Conservation (phyloP, 2,888 invertebrate species). For the Odontomyia ornata region DNA sequence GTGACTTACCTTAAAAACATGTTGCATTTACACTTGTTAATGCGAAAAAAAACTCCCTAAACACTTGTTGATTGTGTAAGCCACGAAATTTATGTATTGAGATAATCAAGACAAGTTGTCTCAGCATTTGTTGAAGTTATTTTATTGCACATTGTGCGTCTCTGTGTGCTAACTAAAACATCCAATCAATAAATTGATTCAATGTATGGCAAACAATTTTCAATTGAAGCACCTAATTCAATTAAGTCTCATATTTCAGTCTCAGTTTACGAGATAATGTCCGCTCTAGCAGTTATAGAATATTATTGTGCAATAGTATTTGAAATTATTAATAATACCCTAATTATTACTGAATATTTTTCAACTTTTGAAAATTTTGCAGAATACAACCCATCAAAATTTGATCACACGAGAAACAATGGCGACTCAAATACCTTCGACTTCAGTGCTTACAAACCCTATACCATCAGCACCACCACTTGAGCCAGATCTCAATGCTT, state of each 20-base stretch:
- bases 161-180: not conserved
- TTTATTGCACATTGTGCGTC: too few relatives aligned
- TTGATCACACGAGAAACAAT: conserved; percentile 27
- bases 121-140: too few relatives aligned
- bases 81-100: too few relatives aligned
- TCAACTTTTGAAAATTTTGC: conserved; percentile 15
- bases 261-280: conserved; percentile 7
- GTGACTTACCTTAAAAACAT: too few relatives aligned
- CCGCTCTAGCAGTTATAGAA: conserved; percentile 15
- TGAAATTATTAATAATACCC: not conserved
- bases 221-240: conserved; percentile 6
- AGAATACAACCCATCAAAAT: conserved; percentile 27
- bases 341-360: not conserved
- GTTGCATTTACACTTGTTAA: too few relatives aligned
- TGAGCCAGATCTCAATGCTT: conserved; percentile 17
- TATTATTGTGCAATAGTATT: conserved; percentile 23
- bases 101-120: too few relatives aligned
- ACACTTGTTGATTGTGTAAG: too few relatives aligned
- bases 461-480: conserved; percentile 38
- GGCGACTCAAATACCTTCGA: conserved; percentile 55
- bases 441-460: conserved; percentile 46
- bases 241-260: not conserved
- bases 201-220: not conserved
- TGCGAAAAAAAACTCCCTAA: too few relatives aligned
- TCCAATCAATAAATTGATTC: conserved; percentile 33